Base-by-base conservation (phyloP, 2,113 vertebrate species). In the Oostethus manadensis region DNA sequence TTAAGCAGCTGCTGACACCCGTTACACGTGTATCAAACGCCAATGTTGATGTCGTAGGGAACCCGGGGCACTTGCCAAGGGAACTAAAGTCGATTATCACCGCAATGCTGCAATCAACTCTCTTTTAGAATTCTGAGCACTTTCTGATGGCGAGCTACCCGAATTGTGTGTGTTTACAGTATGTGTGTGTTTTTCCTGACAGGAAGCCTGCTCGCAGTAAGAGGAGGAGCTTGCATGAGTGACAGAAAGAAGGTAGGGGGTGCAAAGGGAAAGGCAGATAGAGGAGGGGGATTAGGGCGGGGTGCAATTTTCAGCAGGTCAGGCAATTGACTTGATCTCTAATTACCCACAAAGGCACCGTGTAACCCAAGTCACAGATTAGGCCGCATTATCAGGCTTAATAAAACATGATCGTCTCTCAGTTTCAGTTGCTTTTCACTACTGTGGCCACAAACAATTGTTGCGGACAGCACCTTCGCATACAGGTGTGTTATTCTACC, bases 261-360 rank as follows among this genome's bases (percentile, higher is more conserved):
- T 75, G 62, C 68, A 7, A 64, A 79, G 78, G 71, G 61, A 68
- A 79, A 76, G 76, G 77, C 48, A 58, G 62, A 81, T 61, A 60
- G 76, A 73, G 73, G 79, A 74, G 68, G 67, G 66, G 78, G 82
- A 85, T 86, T 82, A 83, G 84, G 80, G 75, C 62, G 74, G 85
- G 76, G 80, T 71, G 74, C 80, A 81, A 73, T 83, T 85, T 85
- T 84, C 76, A 86, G 67, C 60, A 64, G 70, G 79, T 74, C 71
- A 62, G 69, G 66, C 78, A 73, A 78, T 78, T 64, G 57, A 83
- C 86, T 81, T 78, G 76, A 83, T 85, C 79, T 84, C 83, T 88
- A 87, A 86, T 89, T 89, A 86, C 85, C 79, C 77, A 87, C 86
- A 86, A 88, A 55, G 82, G 85, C 78, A 83, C 72, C 72, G 78